Conservation (phyloP, 37 sponge, comb jelly and placozoan genomes). For the Crambe crambe region DNA sequence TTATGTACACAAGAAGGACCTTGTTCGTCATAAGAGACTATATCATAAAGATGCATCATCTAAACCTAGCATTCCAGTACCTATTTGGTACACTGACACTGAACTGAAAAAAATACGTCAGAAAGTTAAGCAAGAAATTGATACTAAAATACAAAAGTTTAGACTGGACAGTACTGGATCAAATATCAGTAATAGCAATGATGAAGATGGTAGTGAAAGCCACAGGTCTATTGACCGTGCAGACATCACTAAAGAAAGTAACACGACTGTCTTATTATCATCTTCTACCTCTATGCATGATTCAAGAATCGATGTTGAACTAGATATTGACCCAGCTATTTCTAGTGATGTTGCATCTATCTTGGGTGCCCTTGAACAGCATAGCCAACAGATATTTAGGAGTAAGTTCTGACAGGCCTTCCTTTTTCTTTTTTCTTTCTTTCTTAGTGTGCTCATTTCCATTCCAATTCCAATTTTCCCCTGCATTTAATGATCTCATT, state of each 20-base stretch:
- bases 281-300: background rate
- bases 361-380: conserved; percentile 7
- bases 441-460: too few relatives aligned
- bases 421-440: too few relatives aligned
- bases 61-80: conserved; percentile 59
- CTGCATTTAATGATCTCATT: too few relatives aligned
- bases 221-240: background rate
- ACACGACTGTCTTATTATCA: background rate
- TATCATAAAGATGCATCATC: conserved; percentile 67
- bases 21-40: conserved; percentile 71
- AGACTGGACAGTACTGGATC: conserved; percentile 57
- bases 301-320: background rate
- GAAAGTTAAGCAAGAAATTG: conserved; percentile 27
- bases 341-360: conserved; percentile 12
- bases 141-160: conserved; percentile 16
- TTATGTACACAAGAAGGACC: conserved; percentile 86
- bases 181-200: conserved; percentile 3
- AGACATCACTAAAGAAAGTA: background rate
- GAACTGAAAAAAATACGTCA: conserved; percentile 50
- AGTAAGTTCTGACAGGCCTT: too few relatives aligned
- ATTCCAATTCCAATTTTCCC: too few relatives aligned
- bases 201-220: background rate
- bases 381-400: conserved; percentile 1
- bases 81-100: conserved; percentile 36
- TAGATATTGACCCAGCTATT: background rate